Evolutionary conservation across 2,113 vertebrate species (phyloP).

Genomic region (Takifugu bimaculatus): DNA sequence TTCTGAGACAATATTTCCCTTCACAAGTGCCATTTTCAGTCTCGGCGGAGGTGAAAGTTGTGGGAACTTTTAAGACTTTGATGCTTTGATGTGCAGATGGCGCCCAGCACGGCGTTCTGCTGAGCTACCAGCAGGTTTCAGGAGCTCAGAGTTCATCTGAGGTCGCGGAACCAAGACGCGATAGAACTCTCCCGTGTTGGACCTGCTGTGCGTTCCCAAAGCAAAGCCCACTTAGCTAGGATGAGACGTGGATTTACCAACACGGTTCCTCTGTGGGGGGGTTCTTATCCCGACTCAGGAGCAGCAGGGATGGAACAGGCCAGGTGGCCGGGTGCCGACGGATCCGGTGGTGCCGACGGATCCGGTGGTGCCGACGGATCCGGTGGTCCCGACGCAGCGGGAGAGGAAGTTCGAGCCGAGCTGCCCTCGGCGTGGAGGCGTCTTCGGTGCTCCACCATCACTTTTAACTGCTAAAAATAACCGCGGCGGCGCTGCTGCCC

Average conservation of each 20-base stretch:
- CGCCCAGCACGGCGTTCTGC: conserved; percentile 22
- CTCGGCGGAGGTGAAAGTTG: conserved; percentile 30
- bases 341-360: conserved; percentile 49
- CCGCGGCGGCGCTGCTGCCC: conserved; percentile 27
- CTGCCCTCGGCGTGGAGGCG: conserved; percentile 15
- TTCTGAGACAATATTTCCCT: conserved; percentile 35
- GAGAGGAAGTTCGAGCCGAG: conserved; percentile 22
- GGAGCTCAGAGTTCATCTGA: conserved; percentile 34
- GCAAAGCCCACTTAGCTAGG: not conserved
- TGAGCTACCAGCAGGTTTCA: conserved; percentile 43
- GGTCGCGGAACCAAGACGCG: too few species aligned
- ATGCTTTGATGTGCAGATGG: conserved; percentile 57
- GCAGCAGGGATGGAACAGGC: too few species aligned
- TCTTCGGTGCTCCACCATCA: conserved; percentile 31
- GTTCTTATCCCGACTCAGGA: not conserved
- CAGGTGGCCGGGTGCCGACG: too few species aligned
- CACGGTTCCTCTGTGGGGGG: conserved; percentile 7
- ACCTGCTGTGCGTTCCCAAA: conserved; percentile 43
- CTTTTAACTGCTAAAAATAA: conserved; percentile 72
- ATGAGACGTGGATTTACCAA: conserved; percentile 7
- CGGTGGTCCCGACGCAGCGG: conserved; percentile 51
- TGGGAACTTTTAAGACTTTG: not conserved
- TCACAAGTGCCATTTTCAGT: conserved; percentile 16
- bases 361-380: conserved; percentile 58
- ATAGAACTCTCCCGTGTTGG: conserved; percentile 23